These are phyloP conservation scores for Pocillopora damicornis DNA, from an alignment of 64 coral and sea anemone species.

Conservation along the genomic window DNA sequence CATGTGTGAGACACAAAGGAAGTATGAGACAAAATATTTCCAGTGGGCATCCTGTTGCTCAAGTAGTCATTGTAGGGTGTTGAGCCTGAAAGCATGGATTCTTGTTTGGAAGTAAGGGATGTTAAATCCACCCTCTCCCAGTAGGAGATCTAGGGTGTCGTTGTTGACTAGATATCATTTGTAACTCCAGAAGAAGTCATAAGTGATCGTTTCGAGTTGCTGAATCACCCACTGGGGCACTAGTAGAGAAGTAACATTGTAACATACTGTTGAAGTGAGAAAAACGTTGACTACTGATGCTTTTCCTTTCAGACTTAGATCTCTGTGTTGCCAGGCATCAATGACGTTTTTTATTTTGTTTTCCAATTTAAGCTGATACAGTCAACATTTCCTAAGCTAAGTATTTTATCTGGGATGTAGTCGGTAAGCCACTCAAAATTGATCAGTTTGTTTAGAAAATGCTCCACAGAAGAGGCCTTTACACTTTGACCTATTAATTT, in stretches of 20 bases:
- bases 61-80: conserved; percentile 5
- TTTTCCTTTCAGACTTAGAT: not conserved
- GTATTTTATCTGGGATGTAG: conserved; percentile 41
- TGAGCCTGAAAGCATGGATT: not conserved
- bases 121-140: not conserved
- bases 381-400: conserved; percentile 18
- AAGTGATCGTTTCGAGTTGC: conserved; percentile 11
- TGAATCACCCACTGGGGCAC: conserved; percentile 1
- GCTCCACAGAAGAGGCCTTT: conserved; percentile 23
- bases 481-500: conserved; percentile 28
- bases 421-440: conserved; percentile 32
- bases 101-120: not conserved
- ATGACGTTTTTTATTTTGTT: conserved; percentile 19
- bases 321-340: not conserved
- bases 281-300: conserved; percentile 6
- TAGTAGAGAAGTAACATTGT: not conserved
- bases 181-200: conserved; percentile 27
- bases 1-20: not conserved
- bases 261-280: conserved; percentile 22
- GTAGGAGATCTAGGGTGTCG: conserved; percentile 4
- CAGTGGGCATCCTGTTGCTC: conserved; percentile 2
- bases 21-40: conserved; percentile 1
- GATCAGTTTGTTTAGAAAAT: not conserved
- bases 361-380: not conserved
- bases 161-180: not conserved